These are phyloP conservation scores for Oophaga pumilio DNA, from an alignment of 2,113 vertebrate genomes.

Conservation along the genomic window DNA sequence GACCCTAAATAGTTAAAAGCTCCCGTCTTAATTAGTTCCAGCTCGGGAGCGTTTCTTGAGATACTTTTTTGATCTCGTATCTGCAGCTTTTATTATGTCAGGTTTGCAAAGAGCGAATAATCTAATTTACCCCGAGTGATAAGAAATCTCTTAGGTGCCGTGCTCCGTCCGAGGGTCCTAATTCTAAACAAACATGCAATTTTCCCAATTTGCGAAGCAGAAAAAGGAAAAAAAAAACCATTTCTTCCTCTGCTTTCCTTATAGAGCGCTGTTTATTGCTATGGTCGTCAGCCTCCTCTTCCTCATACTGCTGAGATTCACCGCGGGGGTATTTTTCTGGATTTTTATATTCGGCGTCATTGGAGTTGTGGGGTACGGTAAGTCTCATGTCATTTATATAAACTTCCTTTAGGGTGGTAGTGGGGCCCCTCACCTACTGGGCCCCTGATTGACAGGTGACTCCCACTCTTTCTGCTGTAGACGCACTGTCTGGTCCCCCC, in stretches of 20 bases:
- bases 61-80: slow-evolving; percentile 33
- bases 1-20: neutral
- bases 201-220: neutral
- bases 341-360: slow-evolving; percentile 85
- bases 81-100: slow-evolving; percentile 29
- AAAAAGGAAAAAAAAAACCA: neutral
- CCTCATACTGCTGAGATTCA: slow-evolving; percentile 87
- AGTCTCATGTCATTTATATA: slow-evolving; percentile 57
- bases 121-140: slow-evolving; percentile 18
- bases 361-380: slow-evolving; percentile 85
- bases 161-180: neutral
- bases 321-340: slow-evolving; percentile 89
- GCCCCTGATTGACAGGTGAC: neutral
- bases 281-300: slow-evolving; percentile 90
- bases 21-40: slow-evolving; percentile 43
- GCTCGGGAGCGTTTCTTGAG: neutral
- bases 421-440: too few relatives aligned
- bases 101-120: slow-evolving; percentile 39
- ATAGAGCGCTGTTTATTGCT: slow-evolving; percentile 85
- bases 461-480: neutral
- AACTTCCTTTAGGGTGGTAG: neutral
- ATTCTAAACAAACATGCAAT: slow-evolving; percentile 34
- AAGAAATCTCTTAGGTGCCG: slow-evolving; percentile 5
- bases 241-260: slow-evolving; percentile 57
- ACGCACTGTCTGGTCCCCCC: neutral